Conservation (phyloP, 2,113 vertebrate species). For the Uropsilus gracilis region DNA sequence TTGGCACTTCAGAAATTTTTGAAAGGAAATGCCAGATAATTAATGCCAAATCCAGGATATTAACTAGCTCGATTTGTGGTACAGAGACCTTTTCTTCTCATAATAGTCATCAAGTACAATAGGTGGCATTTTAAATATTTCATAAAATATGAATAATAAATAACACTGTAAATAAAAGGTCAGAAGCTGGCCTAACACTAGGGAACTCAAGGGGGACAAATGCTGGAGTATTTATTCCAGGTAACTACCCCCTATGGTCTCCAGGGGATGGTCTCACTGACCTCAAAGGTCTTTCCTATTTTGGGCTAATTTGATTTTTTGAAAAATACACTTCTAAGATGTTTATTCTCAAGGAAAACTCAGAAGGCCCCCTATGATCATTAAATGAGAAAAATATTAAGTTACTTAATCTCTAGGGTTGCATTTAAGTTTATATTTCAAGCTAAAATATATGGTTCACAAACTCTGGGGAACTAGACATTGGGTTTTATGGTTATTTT, state of each 20-base stretch:
- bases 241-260: not conserved
- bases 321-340: conserved; percentile 58
- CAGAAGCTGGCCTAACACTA: conserved; percentile 65
- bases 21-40: conserved; percentile 70
- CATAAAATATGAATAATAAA: conserved; percentile 83
- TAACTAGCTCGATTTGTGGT: conserved; percentile 63
- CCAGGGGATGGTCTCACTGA: conserved; percentile 1
- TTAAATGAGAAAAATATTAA: conserved; percentile 69
- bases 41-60: conserved; percentile 73
- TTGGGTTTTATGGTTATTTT: not conserved
- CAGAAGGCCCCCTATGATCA: not conserved
- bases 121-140: conserved; percentile 75
- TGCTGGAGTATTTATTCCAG: conserved; percentile 32
- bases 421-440: conserved; percentile 47
- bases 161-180: conserved; percentile 82
- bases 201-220: conserved; percentile 41
- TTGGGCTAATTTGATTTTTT: conserved; percentile 46
- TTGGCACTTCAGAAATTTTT: not conserved
- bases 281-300: conserved; percentile 36
- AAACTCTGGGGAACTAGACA: not conserved
- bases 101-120: conserved; percentile 71
- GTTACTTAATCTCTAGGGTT: not conserved
- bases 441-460: not conserved
- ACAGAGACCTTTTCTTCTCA: conserved; percentile 68
- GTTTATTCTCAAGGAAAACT: not conserved